These are phyloP conservation scores for Halichondria panicea DNA, from an alignment of 37 sponge, comb jelly and placozoan species.

Conservation along the genomic window DNA sequence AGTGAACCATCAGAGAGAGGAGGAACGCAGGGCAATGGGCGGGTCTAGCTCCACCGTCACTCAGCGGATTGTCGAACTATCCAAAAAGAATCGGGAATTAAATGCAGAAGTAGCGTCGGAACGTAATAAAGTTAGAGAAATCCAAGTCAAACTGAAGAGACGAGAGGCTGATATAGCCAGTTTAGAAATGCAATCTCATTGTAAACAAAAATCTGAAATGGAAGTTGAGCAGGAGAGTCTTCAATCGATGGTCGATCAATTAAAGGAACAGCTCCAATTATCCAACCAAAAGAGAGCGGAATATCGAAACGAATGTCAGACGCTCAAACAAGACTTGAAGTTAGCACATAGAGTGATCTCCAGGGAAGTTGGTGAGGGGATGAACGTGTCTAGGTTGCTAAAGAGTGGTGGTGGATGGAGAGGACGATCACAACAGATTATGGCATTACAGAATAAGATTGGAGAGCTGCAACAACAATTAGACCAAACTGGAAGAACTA, in stretches of 20 bases:
- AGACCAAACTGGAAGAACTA: background rate
- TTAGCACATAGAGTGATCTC: slow-evolving; percentile 66
- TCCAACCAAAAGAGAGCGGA: slow-evolving; percentile 49
- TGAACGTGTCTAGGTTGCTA: slow-evolving; percentile 30
- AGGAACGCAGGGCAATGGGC: slow-evolving; percentile 11
- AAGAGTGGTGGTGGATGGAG: slow-evolving; percentile 69
- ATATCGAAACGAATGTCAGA: slow-evolving; percentile 54
- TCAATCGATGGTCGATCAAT: no score
- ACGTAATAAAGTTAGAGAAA: slow-evolving; percentile 32
- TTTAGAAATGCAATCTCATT: no score
- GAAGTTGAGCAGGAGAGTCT: no score
- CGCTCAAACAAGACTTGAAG: slow-evolving; percentile 74
- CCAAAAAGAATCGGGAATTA: slow-evolving; percentile 55
- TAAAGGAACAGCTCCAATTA: slow-evolving; percentile 52
- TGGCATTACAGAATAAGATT: slow-evolving; percentile 68
- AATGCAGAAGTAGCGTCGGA: slow-evolving; percentile 55
- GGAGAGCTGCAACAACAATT: slow-evolving; percentile 26
- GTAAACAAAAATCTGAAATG: no score
- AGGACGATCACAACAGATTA: slow-evolving; percentile 81
- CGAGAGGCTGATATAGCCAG: no score
- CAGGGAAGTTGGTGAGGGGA: slow-evolving; percentile 67
- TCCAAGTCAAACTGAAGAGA: slow-evolving; percentile 33
- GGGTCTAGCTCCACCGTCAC: slow-evolving; percentile 9
- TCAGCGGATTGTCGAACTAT: slow-evolving; percentile 64
- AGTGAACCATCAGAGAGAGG: background rate